Base-by-base conservation (phyloP, 2,888 invertebrate species). In the Tryphoninae sp. region DNA sequence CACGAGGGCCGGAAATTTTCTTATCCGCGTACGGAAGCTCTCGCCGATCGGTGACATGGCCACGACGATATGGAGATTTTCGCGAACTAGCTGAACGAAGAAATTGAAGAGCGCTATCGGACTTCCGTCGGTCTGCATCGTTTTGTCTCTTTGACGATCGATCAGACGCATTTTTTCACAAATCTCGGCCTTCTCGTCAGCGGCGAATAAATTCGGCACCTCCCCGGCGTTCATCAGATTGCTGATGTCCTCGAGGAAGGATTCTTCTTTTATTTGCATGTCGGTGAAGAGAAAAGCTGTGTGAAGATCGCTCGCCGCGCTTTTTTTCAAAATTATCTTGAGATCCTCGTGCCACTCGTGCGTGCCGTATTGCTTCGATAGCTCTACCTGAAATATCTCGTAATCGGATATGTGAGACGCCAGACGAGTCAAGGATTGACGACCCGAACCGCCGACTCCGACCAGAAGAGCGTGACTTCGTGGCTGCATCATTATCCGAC, bases 21-120 rank as follows among this genome's bases (percentile, higher is more conserved):
- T 94, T 40, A 98, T 95, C 68, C 97, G 94, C 79, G 95, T 95
- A 33, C 97, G 93, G 89, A 98, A 95, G 2, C 95, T 95, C 16
- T 97, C 96, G 1, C 98, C 98, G 83, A 98, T 98, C 0, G 96
- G 98, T 16, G 97, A 98, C 97, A 98, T 98, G 0, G 97, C 96
- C 62, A 98, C 92, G 7, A 97, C 96, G 45, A 98, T 94, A 90
- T 98, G 98, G 65, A 98, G 92, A 92, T 98, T 98, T 86, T 98
- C 98, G 79, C 96, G 95, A 2, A 97, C 96, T 49, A 97, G 95
- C 86, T 96, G 94, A 89, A 98, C 95, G 92, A 98, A 99, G 90
- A 97, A 96, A 90, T 98, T 98, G 92, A 97, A 98, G 51, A 99
- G 92, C 0, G 98, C 97, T 0, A 96, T 95, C 0, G 97, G 96